A percentile compares a stretch with the other conserved stretches of the same genome.
Conservation (phyloP, 2,888 invertebrate genomes). For the Drosophila flavopinicola region DNA sequence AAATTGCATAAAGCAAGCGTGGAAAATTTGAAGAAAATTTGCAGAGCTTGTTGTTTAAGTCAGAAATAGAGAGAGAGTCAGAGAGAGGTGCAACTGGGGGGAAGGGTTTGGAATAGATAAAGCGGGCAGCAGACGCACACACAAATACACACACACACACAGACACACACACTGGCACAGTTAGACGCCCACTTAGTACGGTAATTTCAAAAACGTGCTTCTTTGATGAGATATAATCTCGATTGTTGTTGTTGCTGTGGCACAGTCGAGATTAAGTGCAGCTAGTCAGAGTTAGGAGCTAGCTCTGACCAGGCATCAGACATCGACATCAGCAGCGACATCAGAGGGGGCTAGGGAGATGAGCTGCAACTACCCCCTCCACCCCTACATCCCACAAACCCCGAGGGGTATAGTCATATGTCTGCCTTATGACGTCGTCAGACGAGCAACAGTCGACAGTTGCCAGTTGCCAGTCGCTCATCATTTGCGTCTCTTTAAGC, state of each 20-base stretch:
- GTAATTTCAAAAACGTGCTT: conserved; percentile 84
- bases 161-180: conserved; percentile 61
- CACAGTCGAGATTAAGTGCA: conserved; percentile 70
- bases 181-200: conserved; percentile 84
- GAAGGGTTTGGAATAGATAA: conserved; percentile 16
- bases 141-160: conserved; percentile 33
- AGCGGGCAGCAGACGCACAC: conserved; percentile 51
- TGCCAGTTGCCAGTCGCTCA: conserved; percentile 37
- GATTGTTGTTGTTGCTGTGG: conserved; percentile 45
- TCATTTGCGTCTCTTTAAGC: conserved; percentile 39
- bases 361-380: neutral
- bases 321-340: conserved; percentile 27
- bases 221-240: conserved; percentile 83
- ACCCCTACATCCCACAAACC: neutral
- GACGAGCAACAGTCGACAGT: conserved; percentile 28
- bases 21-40: conserved; percentile 75
- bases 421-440: conserved; percentile 68
- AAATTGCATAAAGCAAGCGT: conserved; percentile 79
- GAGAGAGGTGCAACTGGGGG: neutral
- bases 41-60: conserved; percentile 28
- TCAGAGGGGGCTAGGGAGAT: conserved; percentile 1
- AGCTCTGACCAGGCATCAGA: conserved; percentile 29
- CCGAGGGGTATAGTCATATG: conserved; percentile 4
- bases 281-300: conserved; percentile 46
- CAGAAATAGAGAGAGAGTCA: conserved; percentile 1